Conservation (phyloP, 2,888 invertebrate species). For the Mactromeris polynyma region DNA sequence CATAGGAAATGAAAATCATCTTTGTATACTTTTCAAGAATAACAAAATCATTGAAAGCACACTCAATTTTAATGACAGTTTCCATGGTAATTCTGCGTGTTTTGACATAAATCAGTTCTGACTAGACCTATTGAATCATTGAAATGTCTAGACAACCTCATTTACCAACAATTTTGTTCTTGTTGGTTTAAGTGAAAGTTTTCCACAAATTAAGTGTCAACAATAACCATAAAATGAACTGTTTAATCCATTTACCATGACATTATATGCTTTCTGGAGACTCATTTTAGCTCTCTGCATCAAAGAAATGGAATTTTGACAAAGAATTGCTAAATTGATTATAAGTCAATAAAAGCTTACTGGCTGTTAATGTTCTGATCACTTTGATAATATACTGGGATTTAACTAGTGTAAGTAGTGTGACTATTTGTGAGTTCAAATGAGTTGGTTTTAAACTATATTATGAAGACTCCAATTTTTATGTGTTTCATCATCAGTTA, state of each 20-base stretch:
- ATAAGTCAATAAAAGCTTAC: neutral
- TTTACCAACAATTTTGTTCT: neutral
- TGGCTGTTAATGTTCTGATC: neutral
- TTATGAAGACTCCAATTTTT: no score
- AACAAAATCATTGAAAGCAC: neutral
- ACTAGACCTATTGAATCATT: neutral
- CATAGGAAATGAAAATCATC: no score
- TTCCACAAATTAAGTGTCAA: no score
- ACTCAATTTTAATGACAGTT: neutral
- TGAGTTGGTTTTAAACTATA: no score
- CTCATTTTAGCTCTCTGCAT: neutral
- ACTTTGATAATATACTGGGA: neutral
- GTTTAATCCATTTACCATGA: no score
- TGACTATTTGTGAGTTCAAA: neutral
- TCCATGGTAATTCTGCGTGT: neutral
- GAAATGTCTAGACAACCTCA: neutral
- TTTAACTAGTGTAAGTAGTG: neutral
- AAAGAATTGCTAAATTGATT: neutral
- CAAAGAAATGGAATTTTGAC: neutral
- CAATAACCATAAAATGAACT: no score
- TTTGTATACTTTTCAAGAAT: neutral
- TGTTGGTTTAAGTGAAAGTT: neutral
- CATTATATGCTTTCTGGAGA: neutral
- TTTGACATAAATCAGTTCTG: constrained; percentile 4
- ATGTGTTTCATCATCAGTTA: no score